Conservation (phyloP, 1,140 invertebrate genomes). For the Drosophila nigromelanica region DNA sequence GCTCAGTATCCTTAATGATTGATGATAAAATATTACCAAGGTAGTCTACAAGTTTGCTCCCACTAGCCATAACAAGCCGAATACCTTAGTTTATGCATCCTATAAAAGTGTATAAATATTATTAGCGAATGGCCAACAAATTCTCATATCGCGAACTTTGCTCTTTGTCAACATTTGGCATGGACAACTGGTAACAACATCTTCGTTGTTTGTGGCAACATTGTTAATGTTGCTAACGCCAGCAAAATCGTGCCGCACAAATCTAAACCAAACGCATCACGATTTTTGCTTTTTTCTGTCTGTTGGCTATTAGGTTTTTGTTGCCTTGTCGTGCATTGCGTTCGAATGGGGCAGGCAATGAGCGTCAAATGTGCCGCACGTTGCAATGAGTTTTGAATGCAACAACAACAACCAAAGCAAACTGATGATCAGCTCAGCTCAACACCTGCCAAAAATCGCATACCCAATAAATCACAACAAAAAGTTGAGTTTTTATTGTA, state of each 20-base stretch:
- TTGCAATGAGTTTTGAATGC: slow-evolving; percentile 54
- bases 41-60: too few relatives aligned
- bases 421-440: slow-evolving; percentile 37
- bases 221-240: slow-evolving; percentile 62
- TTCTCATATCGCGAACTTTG: slow-evolving; percentile 42
- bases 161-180: slow-evolving; percentile 50
- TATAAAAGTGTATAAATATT: slow-evolving; percentile 24
- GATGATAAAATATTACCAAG: too few relatives aligned
- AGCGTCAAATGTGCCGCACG: slow-evolving; percentile 67
- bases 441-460: slow-evolving; percentile 74
- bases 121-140: slow-evolving; percentile 45
- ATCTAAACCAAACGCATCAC: slow-evolving; percentile 79
- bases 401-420: slow-evolving; percentile 17
- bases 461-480: slow-evolving; percentile 63
- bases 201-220: slow-evolving; percentile 42
- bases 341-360: slow-evolving; percentile 64
- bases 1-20: too few relatives aligned
- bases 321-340: slow-evolving; percentile 62
- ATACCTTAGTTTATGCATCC: neutral
- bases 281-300: slow-evolving; percentile 49
- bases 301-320: slow-evolving; percentile 37
- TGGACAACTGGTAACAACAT: slow-evolving; percentile 23
- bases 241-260: slow-evolving; percentile 66
- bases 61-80: too few relatives aligned
- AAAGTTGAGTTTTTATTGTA: slow-evolving; percentile 6